These are phyloP conservation scores for Melanocharis versteri DNA, from an alignment of 2,113 vertebrate species.

Conservation along the genomic window DNA sequence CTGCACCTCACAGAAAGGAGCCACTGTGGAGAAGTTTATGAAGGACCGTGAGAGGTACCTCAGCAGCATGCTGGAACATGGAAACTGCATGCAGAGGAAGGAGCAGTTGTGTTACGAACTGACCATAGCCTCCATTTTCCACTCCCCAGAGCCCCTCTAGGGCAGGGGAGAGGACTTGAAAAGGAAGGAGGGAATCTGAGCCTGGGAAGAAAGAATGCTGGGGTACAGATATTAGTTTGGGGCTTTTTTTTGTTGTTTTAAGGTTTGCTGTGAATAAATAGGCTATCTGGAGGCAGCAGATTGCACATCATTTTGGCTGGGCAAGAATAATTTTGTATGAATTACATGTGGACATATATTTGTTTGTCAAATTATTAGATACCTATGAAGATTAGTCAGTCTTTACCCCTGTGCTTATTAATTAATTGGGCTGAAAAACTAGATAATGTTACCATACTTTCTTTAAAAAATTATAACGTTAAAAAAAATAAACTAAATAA, in stretches of 20 bases:
- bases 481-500: neutral
- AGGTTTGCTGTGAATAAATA: neutral
- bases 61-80: neutral
- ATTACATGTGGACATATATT: neutral
- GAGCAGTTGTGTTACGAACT: neutral
- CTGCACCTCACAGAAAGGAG: neutral
- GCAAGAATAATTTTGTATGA: neutral
- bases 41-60: neutral
- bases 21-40: neutral
- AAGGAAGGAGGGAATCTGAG: neutral
- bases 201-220: neutral
- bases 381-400: neutral
- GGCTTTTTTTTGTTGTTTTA: neutral
- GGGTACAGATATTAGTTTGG: neutral
- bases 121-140: neutral
- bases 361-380: neutral
- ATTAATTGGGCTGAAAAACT: neutral
- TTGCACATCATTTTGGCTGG: neutral
- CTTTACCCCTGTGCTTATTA: neutral
- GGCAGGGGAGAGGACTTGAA: neutral
- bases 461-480: neutral
- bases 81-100: neutral
- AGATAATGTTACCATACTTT: neutral
- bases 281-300: neutral
- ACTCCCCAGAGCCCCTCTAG: neutral